Percentiles rank a stretch among this genome's conserved stretches.
These are phyloP conservation scores for Pollenia angustigena DNA, from an alignment of 2,888 invertebrate genomes.

Conservation along the genomic window DNA sequence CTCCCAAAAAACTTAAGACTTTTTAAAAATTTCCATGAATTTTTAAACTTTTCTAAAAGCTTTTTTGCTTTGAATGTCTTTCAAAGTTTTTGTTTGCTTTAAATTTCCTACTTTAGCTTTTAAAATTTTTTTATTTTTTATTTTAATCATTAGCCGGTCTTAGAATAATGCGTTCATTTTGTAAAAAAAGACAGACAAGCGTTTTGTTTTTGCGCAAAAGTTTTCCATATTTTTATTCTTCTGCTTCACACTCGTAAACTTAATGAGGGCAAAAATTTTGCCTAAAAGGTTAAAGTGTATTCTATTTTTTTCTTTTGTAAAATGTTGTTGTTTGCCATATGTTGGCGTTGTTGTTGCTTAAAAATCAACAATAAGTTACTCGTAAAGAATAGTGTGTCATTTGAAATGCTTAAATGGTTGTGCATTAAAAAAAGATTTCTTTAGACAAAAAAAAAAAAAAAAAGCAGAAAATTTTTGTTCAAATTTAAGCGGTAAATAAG, in stretches of 20 bases:
- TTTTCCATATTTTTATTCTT: neutral
- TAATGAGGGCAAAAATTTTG: slow-evolving; percentile 56
- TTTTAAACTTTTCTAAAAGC: neutral
- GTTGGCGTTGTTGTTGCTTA: neutral
- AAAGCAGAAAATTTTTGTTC: slow-evolving; percentile 12
- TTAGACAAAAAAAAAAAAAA: slow-evolving; percentile 3
- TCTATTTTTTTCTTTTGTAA: too few species aligned
- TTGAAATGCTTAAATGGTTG: slow-evolving; percentile 67
- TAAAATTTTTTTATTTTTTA: too few species aligned
- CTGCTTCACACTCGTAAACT: neutral
- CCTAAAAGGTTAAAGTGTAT: slow-evolving; percentile 64
- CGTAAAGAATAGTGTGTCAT: slow-evolving; percentile 64
- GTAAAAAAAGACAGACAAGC: neutral
- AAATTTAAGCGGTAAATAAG: slow-evolving; percentile 44
- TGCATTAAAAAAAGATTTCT: slow-evolving; percentile 45
- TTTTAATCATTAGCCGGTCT: neutral
- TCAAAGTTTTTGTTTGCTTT: neutral
- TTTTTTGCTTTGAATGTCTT: neutral
- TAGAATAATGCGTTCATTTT: neutral
- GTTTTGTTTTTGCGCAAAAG: neutral
- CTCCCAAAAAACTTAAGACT: neutral
- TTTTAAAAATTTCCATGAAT: neutral
- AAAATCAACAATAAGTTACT: slow-evolving; percentile 43
- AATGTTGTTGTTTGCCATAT: too few species aligned
- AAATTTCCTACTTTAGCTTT: too few species aligned